Evolutionary conservation across 2,113 vertebrate genomes (phyloP).

Genomic region (Capra hircus): DNA sequence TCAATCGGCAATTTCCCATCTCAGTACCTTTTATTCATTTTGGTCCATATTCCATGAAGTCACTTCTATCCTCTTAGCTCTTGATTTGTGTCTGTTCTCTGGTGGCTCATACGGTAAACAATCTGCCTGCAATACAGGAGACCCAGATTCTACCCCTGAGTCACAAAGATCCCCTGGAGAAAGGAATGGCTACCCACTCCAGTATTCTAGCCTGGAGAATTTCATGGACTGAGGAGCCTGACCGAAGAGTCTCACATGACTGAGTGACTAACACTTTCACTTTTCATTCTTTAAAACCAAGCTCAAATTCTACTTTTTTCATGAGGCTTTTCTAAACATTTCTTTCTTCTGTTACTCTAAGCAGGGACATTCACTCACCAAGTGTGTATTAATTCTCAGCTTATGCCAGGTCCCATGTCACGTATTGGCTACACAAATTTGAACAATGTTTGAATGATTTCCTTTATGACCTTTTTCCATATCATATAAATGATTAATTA

Average conservation of each 20-base stretch:
- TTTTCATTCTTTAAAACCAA: neutral
- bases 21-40: neutral
- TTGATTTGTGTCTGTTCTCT: neutral
- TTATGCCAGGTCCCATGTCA: neutral
- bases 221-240: neutral
- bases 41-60: neutral
- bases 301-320: neutral
- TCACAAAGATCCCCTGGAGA: neutral
- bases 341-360: neutral
- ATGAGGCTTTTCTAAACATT: neutral
- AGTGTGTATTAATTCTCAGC: neutral
- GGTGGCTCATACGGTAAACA: neutral
- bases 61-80: neutral
- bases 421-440: neutral
- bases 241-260: neutral
- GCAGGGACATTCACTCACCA: neutral
- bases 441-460: neutral
- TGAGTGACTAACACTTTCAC: neutral
- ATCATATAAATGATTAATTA: neutral
- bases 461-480: neutral
- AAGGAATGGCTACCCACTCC: neutral
- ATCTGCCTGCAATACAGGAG: neutral
- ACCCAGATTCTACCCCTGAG: neutral
- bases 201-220: neutral
- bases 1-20: neutral